A percentile compares a stretch with the other conserved stretches of the same genome.
Evolutionary conservation across 2,113 vertebrate genomes (phyloP).

Genomic region (Takifugu bimaculatus): DNA sequence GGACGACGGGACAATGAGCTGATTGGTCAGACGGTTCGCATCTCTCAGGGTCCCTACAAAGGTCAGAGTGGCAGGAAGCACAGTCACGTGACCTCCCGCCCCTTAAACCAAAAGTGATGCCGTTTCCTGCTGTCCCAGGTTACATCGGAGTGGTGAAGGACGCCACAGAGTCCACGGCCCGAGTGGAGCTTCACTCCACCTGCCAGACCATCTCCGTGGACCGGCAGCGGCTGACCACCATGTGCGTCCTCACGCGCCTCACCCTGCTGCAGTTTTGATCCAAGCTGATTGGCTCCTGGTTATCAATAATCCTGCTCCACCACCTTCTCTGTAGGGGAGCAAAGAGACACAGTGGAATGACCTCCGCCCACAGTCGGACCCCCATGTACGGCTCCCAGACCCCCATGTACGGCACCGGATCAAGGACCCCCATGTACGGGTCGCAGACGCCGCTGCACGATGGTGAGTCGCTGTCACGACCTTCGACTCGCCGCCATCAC

Average conservation of each 20-base stretch:
- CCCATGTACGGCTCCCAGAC: constrained; percentile 94
- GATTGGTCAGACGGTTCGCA: constrained; percentile 92
- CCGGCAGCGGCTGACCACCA: constrained; percentile 85
- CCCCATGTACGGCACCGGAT: constrained; percentile 89
- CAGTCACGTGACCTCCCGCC: background rate
- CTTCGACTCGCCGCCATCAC: no score
- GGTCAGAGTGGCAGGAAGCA: constrained; percentile 61
- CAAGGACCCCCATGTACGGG: constrained; percentile 91
- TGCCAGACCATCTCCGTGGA: constrained; percentile 98
- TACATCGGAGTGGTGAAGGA: constrained; percentile 96
- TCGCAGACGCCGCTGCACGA: constrained; percentile 91
- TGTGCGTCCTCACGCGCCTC: constrained; percentile 66
- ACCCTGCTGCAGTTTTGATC: no score
- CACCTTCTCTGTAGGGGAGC: constrained; percentile 72
- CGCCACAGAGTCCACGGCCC: constrained; percentile 89
- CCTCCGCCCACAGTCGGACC: constrained; percentile 83
- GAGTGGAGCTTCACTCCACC: constrained; percentile 91
- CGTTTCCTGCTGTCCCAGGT: constrained; percentile 63
- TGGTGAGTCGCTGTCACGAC: constrained; percentile 63
- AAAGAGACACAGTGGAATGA: constrained; percentile 78
- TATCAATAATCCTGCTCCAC: no score
- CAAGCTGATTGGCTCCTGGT: no score
- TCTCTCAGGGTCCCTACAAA: constrained; percentile 96
- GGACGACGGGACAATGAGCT: constrained; percentile 91
- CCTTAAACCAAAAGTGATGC: no score